A percentile compares a stretch with the other conserved stretches of the same genome.
Conservation (phyloP, 2,888 invertebrate genomes). For the Pantelozetes paolii region DNA sequence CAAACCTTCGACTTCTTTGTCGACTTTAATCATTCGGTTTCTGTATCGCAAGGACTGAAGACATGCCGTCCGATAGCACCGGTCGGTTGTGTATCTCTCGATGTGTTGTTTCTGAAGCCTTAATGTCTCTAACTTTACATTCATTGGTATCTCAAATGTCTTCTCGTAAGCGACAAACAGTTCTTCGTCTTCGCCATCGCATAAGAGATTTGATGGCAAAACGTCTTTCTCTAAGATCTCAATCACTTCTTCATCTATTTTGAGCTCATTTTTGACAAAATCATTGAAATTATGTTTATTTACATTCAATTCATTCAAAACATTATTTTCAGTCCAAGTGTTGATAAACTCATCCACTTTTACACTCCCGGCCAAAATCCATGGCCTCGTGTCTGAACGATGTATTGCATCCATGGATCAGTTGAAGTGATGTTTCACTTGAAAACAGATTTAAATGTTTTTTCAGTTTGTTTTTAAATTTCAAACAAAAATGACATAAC, state of each 20-base stretch:
- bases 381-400: constrained; percentile 8
- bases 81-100: constrained; percentile 12
- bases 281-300: constrained; percentile 19
- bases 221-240: not conserved
- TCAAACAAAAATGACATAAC: no score
- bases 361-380: constrained; percentile 29
- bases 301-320: not conserved
- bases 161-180: constrained; percentile 15
- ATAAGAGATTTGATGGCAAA: not conserved
- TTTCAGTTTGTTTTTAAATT: no score
- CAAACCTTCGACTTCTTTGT: not conserved
- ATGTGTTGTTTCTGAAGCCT: constrained; percentile 30
- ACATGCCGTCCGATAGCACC: constrained; percentile 5
- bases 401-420: constrained; percentile 29
- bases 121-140: constrained; percentile 28
- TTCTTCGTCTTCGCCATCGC: constrained; percentile 14
- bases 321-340: constrained; percentile 2
- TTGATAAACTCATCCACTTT: constrained; percentile 18
- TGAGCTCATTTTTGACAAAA: constrained; percentile 6
- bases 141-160: not conserved
- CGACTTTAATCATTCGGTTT: constrained; percentile 29
- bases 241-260: not conserved
- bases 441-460: no score
- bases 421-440: no score
- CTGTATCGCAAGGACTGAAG: constrained; percentile 30